phyloP scores from a whole-genome alignment of 1,140 invertebrate genomes.

The Arion vulgaris region DNA sequence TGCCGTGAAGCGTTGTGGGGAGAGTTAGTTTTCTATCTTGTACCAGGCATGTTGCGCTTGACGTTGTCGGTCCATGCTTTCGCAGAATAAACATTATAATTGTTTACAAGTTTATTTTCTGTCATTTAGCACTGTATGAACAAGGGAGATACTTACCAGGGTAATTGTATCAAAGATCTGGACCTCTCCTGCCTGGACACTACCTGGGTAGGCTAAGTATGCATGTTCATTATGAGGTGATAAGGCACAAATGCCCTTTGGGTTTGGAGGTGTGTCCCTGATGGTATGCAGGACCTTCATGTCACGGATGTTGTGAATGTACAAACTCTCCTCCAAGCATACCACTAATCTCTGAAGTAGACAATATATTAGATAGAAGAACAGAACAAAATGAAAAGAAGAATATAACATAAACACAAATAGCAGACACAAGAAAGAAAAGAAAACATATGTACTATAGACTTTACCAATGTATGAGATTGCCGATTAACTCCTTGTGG shows the following conservation, averaged over 20 bases:
- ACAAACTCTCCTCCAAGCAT: slow-evolving; percentile 96
- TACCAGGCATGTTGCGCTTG: no score
- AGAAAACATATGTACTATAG: background rate
- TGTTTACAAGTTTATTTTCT: background rate
- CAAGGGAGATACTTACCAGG: slow-evolving; percentile 79
- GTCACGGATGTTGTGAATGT: slow-evolving; percentile 98
- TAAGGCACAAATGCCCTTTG: slow-evolving; percentile 91
- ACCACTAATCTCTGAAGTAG: slow-evolving; percentile 89
- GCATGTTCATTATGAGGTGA: slow-evolving; percentile 91
- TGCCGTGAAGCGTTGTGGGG: no score
- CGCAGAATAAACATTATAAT: no score
- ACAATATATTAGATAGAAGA: background rate
- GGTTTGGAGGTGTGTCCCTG: slow-evolving; percentile 96
- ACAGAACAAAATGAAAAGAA: background rate
- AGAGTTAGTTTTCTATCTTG: no score
- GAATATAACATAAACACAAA: background rate
- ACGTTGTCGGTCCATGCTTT: no score
- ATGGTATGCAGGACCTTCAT: slow-evolving; percentile 99
- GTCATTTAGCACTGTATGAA: background rate
- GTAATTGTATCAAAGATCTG: slow-evolving; percentile 98
- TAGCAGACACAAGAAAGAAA: background rate
- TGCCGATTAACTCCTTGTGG: no score
- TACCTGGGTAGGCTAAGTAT: slow-evolving; percentile 97
- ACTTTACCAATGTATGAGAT: no score
- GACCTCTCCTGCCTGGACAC: slow-evolving; percentile 92